Conservation (phyloP, 2,888 invertebrate genomes). For the Cheilosia pagana region DNA sequence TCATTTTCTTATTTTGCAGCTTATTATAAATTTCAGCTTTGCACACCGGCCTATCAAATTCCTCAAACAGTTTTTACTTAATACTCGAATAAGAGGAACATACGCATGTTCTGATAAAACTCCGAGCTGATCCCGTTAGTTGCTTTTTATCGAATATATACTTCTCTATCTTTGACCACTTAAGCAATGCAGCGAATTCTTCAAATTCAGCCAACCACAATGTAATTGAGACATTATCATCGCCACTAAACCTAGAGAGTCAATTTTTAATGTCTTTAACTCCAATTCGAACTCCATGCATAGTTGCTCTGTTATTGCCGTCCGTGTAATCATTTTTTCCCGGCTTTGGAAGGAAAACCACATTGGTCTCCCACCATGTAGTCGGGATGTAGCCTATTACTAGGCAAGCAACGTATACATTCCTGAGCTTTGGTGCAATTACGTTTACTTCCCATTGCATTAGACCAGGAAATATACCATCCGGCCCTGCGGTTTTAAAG, state of each 20-base stretch:
- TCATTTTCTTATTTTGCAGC: background rate
- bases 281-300: constrained; percentile 2
- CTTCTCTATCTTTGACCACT: constrained; percentile 16
- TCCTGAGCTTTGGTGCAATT: no score
- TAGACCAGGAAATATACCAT: no score
- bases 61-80: background rate
- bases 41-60: constrained; percentile 5
- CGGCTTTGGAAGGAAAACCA: no score
- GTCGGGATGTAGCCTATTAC: no score
- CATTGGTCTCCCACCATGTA: no score
- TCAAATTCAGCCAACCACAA: constrained; percentile 1
- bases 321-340: no score
- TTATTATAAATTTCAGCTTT: background rate
- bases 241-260: constrained; percentile 8
- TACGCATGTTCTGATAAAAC: background rate
- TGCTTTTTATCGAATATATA: constrained; percentile 5
- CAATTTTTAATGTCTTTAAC: constrained; percentile 17
- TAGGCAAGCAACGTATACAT: no score
- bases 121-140: constrained; percentile 3
- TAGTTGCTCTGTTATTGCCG: no score
- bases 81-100: background rate
- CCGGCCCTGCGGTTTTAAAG: no score
- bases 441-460: no score
- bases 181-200: background rate
- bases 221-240: background rate